Base-by-base conservation (phyloP, 1,140 invertebrate genomes). In the Hermetia illucens region DNA sequence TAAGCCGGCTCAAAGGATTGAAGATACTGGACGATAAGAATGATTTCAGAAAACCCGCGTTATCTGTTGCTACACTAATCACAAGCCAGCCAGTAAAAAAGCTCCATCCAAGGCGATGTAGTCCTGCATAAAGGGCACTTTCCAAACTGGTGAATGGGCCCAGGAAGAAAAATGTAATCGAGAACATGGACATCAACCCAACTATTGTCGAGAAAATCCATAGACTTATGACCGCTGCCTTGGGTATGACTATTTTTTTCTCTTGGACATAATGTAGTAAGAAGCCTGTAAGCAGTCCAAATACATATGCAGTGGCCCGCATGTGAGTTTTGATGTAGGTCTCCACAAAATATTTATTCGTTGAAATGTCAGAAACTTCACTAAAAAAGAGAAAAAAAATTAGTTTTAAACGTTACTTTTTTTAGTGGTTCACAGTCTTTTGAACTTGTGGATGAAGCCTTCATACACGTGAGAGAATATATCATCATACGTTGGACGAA, bases 251-350 rank as follows among this genome's bases (percentile, higher is more conserved):
- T 65, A 61, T 71, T 62, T 71, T 63, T 36, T 65, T 55, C 30
- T 55, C 59, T 53, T 77, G 71, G 27, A 77, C 61, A 41, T 64
- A 63, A 49, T 75, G 66, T 10, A 72, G 58, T 10, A 75, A 48
- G 42, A 74, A 75, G 17, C 72, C 75, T 41, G 66, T 70, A 18
- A 71, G 38, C 30, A 79, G 47, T 34, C 75, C 76, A 49, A 75
- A 64, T 40, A 69, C 70, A 43, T 79, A 79, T 1, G 71, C 63
- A 35, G 58, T 68, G 35, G 75, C 71, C 52, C 75, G 68, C 68
- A 76, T 77, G 46, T 79, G 75, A 4, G 75, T 78, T 51, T 74
- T 76, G 4, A 77, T 72, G 41, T 78, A 79, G 4, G 63, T 65
- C 30, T 63, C 66, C 40, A 63, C 64, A 44, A 74, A 78, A 43